phyloP scores from a whole-genome alignment of 2,888 invertebrate genomes.

The Tupiocoris notatus region DNA sequence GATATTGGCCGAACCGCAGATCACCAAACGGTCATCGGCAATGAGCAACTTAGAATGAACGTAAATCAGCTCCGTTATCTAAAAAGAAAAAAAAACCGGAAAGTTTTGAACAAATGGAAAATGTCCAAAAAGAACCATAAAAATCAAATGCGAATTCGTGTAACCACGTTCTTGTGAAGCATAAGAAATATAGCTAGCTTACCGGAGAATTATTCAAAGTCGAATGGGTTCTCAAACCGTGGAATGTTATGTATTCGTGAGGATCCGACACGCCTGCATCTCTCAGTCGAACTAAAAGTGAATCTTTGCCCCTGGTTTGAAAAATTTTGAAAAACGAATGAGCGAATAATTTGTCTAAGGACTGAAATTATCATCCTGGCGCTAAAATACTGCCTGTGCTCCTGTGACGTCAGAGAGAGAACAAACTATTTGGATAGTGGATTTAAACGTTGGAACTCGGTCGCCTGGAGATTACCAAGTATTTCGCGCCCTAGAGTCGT shows the following conservation, averaged over 20 bases:
- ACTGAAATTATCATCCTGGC: no score
- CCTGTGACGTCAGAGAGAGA: no score
- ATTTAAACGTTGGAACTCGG: no score
- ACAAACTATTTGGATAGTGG: no score
- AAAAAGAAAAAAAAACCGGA: no score
- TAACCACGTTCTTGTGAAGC: neutral
- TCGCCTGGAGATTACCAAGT: no score
- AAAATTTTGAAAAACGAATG: no score
- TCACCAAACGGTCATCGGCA: constrained; percentile 84
- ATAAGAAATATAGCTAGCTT: constrained; percentile 3
- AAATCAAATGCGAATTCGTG: neutral
- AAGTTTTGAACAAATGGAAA: no score
- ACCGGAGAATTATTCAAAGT: constrained; percentile 59
- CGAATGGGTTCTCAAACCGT: constrained; percentile 81
- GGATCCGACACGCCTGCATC: constrained; percentile 79
- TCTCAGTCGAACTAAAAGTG: constrained; percentile 74
- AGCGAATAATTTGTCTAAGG: no score
- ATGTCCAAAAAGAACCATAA: neutral
- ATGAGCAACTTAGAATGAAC: constrained; percentile 97
- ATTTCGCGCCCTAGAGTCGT: no score
- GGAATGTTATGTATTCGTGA: constrained; percentile 83
- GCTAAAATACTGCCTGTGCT: no score
- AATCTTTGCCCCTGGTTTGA: constrained; percentile 85
- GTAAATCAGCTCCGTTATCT: constrained; percentile 90
- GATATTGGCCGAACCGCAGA: constrained; percentile 97